Conservation (phyloP, 2,888 invertebrate species). For the Patella depressa region DNA sequence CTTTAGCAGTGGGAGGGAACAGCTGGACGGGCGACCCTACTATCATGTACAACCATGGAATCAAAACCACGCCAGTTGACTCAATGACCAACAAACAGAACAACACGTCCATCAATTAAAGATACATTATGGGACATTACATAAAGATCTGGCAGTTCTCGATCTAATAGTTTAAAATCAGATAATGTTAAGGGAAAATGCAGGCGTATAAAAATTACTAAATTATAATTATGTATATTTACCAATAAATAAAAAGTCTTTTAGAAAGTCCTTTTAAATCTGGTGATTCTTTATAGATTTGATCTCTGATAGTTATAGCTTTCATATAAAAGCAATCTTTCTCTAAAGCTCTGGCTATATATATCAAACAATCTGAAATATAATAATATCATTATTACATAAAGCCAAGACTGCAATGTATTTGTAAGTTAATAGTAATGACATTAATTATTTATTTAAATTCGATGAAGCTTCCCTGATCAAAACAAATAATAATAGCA, state of each 20-base stretch:
- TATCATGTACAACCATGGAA: neutral
- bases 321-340: slow-evolving; percentile 82
- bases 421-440: no score
- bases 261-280: slow-evolving; percentile 74
- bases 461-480: no score
- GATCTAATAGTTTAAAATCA: no score
- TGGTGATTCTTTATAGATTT: slow-evolving; percentile 81
- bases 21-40: neutral
- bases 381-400: slow-evolving; percentile 15
- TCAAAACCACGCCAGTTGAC: neutral
- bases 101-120: no score
- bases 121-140: no score
- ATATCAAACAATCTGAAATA: slow-evolving; percentile 80
- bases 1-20: neutral
- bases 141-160: no score
- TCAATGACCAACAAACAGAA: no score
- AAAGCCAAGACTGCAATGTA: no score
- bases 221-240: slow-evolving; percentile 15
- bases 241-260: slow-evolving; percentile 65
- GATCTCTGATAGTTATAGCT: slow-evolving; percentile 81
- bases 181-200: no score
- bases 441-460: no score
- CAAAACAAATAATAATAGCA: no score
- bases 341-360: slow-evolving; percentile 81
- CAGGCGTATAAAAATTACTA: neutral